Base-by-base conservation (phyloP, 2,113 vertebrate species). In the Pterocles burchelli region DNA sequence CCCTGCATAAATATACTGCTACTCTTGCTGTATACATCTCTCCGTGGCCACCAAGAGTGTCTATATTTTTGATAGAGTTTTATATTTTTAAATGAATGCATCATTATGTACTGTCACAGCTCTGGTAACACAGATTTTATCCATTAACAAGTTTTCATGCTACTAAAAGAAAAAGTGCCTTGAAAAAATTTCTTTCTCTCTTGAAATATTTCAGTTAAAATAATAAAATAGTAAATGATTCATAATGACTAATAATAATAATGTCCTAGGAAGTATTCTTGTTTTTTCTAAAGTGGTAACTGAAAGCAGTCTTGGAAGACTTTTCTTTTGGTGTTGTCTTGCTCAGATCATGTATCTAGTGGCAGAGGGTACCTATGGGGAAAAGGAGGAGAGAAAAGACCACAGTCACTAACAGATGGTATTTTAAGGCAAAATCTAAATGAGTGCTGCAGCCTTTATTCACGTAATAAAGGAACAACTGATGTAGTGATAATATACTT, bases 391-490 rank as follows among this genome's bases (percentile, higher is more conserved):
- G 26, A 92, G 62, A 72, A 68, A 83, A 93, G 68, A 71, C 34
- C 28, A 65, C 38, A 59, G 59, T 49, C 46, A 71, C 66, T 62
- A 79, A 26, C 61, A 55, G 3, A 46, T 16, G 74, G 26, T 70
- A 73, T 79, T 95, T 93, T 77, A 85, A 90, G 81, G 63, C 9
- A 71, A 73, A 90, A 93, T 55, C 81, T 55, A 85, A 91, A 70
- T 70, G 34, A 88, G 31, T 77, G 34, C 74, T 74, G 34, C 55
- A 80, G 68, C 38, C 59, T 93, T 88, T 96, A 79, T 93, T 51
- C 67, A 46, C 7, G 11, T 63, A 74, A 85, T 62, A 97, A 95
- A 93, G 14, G 82, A 96, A 62, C 54, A 91, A 89, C 36, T 76
- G 72, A 88, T 38, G 51, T 48, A 83, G 78, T 38, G 21, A 85